These are phyloP conservation scores for Periparus ater DNA, from an alignment of 2,797 vertebrate species.

Conservation along the genomic window DNA sequence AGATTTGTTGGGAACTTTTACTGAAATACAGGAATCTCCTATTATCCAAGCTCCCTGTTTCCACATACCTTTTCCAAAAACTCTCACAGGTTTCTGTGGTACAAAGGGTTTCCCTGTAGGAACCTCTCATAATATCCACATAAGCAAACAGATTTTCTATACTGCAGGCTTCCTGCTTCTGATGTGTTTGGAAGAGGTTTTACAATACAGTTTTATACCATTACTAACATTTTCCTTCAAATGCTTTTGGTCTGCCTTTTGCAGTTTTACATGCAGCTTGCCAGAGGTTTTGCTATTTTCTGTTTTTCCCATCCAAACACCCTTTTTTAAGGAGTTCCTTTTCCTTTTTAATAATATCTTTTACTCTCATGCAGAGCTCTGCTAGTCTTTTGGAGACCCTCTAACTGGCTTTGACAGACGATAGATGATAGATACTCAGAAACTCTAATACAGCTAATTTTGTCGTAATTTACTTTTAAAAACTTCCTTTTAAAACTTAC, in stretches of 20 bases:
- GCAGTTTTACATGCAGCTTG: neutral
- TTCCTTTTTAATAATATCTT: neutral
- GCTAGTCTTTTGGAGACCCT: neutral
- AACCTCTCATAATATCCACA: neutral
- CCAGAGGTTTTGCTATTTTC: conserved; percentile 38
- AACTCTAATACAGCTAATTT: neutral
- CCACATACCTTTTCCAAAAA: neutral
- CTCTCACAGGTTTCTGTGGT: neutral
- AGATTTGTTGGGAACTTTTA: neutral
- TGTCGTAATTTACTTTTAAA: conserved; percentile 9
- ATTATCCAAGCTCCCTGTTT: neutral
- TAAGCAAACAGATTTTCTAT: neutral
- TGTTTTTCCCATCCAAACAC: conserved; percentile 37
- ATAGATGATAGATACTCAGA: neutral
- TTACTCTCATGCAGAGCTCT: neutral
- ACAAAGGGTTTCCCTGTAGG: neutral
- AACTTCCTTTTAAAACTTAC: no score
- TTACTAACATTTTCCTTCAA: conserved; percentile 46
- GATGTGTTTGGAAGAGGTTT: conserved; percentile 28
- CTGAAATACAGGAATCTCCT: neutral
- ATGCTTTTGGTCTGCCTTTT: neutral
- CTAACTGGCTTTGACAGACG: neutral
- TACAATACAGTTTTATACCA: neutral
- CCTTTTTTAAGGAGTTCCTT: neutral
- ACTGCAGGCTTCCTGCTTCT: conserved; percentile 15